Evolutionary conservation across 2,113 vertebrate species (phyloP).

Genomic region (Mungos mungo): DNA sequence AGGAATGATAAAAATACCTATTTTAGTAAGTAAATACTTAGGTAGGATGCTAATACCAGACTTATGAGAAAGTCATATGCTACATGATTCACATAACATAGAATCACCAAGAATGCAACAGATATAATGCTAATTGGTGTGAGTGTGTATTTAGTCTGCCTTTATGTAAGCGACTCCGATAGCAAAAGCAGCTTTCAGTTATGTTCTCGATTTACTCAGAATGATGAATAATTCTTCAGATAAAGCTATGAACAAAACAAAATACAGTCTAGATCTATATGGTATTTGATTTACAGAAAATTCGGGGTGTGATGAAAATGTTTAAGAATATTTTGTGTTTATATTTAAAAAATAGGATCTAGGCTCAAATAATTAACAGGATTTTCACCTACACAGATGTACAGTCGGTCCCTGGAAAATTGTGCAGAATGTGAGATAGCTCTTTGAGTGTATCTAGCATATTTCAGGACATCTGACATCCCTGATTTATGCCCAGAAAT

Average conservation of each 20-base stretch:
- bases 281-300: neutral
- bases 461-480: neutral
- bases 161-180: neutral
- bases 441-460: neutral
- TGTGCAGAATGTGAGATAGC: neutral
- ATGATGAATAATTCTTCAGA: neutral
- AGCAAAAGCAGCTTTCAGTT: neutral
- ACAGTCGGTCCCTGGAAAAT: neutral
- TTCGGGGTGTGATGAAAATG: neutral
- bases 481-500: neutral
- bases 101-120: neutral
- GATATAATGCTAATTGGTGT: neutral
- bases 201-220: neutral
- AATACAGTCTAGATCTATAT: neutral
- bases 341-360: neutral
- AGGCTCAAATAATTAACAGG: neutral
- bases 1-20: neutral
- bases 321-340: neutral
- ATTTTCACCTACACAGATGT: neutral
- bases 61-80: neutral
- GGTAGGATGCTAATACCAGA: neutral
- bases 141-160: neutral
- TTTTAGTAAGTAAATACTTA: neutral
- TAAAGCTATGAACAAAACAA: neutral
- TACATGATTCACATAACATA: neutral